Evolutionary conservation across 2,888 invertebrate genomes (phyloP).

Genomic region (Drosophila subsilvestris): DNA sequence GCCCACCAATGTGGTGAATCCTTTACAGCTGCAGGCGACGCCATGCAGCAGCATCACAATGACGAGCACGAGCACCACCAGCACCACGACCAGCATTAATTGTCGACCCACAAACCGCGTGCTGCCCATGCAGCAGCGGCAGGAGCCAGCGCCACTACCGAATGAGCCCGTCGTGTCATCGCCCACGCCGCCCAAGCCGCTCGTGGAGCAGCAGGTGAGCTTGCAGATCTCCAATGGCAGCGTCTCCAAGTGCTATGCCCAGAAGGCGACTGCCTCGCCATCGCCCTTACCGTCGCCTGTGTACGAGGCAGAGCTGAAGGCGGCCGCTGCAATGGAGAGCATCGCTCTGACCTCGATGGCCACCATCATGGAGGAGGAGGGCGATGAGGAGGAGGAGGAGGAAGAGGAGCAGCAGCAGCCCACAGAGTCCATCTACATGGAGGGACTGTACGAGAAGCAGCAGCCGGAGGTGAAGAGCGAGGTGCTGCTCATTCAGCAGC

Average conservation of each 20-base stretch:
- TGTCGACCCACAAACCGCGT: conserved; percentile 90
- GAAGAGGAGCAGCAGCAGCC: conserved; percentile 24
- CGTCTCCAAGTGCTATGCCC: conserved; percentile 46
- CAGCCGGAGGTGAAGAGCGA: conserved; percentile 28
- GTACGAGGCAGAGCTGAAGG: conserved; percentile 65
- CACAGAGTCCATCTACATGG: conserved; percentile 47
- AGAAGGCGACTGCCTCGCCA: conserved; percentile 37
- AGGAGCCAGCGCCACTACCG: conserved; percentile 81
- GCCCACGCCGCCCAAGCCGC: conserved; percentile 67
- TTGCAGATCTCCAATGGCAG: conserved; percentile 18
- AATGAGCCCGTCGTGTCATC: conserved; percentile 60
- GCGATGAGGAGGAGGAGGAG: not conserved
- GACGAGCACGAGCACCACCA: conserved; percentile 32
- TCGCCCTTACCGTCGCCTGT: conserved; percentile 48
- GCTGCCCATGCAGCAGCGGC: conserved; percentile 90
- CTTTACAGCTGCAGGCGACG: conserved; percentile 85
- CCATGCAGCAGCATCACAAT: conserved; percentile 68
- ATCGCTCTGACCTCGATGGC: conserved; percentile 31
- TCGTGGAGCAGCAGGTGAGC: conserved; percentile 56
- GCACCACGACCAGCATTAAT: conserved; percentile 36
- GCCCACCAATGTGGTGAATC: conserved; percentile 90
- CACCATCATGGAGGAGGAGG: conserved; percentile 34
- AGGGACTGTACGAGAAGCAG: conserved; percentile 56
- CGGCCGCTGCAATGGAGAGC: conserved; percentile 18
- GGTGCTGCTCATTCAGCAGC: conserved; percentile 54